Conservation (phyloP, 1,140 invertebrate genomes). For the Campoletis sonorensis region DNA sequence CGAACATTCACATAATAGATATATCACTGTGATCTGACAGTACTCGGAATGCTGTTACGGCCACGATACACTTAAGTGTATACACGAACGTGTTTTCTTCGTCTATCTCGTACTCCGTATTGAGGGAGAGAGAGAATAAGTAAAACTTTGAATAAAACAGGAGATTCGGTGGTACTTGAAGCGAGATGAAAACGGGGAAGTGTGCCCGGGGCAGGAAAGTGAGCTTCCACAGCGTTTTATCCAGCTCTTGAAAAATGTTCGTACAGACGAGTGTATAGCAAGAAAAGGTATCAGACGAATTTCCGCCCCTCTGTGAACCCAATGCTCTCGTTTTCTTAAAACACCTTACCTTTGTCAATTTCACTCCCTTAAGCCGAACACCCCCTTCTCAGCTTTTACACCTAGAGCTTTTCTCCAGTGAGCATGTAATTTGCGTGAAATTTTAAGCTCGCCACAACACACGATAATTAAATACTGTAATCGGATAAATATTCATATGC, state of each 20-base stretch:
- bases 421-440: conserved; percentile 16
- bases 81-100: conserved; percentile 49
- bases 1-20: not conserved
- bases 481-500: not conserved
- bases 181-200: conserved; percentile 43
- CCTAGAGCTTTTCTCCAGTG: not conserved
- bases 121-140: not conserved
- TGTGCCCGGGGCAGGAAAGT: not conserved
- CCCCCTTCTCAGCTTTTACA: not conserved
- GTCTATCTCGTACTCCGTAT: not conserved
- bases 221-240: conserved; percentile 25
- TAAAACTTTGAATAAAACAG: conserved; percentile 63
- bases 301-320: not conserved
- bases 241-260: conserved; percentile 5
- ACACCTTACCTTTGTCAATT: conserved; percentile 29
- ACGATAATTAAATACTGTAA: conserved; percentile 6
- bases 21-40: not conserved
- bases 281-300: conserved; percentile 21
- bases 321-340: conserved; percentile 42
- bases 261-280: not conserved
- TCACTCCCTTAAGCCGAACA: not conserved
- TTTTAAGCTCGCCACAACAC: conserved; percentile 7
- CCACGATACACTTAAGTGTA: conserved; percentile 55
- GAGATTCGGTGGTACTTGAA: conserved; percentile 57
- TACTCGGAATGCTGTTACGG: conserved; percentile 21